These are phyloP conservation scores for Laterallus jamaicensis DNA, from an alignment of 2,113 vertebrate genomes.

Conservation along the genomic window DNA sequence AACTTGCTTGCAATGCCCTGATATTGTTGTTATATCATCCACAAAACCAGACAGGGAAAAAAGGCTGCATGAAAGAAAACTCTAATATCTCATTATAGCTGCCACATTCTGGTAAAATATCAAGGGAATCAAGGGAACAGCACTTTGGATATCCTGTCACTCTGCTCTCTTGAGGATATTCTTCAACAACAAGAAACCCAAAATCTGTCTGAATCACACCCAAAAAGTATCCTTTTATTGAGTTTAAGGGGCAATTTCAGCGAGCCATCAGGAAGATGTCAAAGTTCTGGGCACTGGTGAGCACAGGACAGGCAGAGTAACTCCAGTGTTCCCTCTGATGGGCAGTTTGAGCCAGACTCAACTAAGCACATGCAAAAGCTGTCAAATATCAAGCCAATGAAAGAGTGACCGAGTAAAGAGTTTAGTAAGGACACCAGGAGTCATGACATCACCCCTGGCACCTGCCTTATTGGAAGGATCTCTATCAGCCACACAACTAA, in stretches of 20 bases:
- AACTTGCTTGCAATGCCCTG: neutral
- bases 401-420: neutral
- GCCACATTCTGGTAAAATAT: neutral
- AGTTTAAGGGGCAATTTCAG: neutral
- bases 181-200: neutral
- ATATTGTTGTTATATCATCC: neutral
- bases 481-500: neutral
- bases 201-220: neutral
- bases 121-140: neutral
- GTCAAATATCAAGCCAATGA: constrained; percentile 9
- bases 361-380: constrained; percentile 19
- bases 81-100: neutral
- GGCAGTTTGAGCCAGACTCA: neutral
- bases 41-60: neutral
- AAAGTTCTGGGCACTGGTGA: neutral
- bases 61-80: neutral
- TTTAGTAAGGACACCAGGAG: neutral
- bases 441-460: neutral
- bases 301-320: constrained; percentile 8
- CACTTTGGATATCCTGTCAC: neutral
- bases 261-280: neutral
- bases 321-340: constrained; percentile 9
- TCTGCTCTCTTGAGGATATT: neutral
- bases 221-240: neutral
- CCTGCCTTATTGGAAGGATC: neutral